Conservation (phyloP, 2,888 invertebrate species). For the Mesorhabditis sp. region DNA sequence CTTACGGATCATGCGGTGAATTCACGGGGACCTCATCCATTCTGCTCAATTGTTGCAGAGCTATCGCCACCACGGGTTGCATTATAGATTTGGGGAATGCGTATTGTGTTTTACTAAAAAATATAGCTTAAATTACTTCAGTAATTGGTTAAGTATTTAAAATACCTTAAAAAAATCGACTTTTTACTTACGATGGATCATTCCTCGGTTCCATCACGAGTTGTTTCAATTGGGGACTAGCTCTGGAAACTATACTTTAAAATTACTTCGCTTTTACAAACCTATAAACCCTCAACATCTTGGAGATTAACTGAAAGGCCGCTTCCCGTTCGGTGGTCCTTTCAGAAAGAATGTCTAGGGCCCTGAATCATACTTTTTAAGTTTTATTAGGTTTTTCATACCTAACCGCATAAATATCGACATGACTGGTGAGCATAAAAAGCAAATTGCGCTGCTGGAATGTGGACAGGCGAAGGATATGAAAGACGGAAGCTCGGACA, state of each 20-base stretch:
- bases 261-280: not conserved
- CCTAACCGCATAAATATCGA: constrained; percentile 39
- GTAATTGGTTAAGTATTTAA: not conserved
- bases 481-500: constrained; percentile 39
- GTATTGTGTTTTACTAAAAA: constrained; percentile 20
- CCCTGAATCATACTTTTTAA: constrained; percentile 63
- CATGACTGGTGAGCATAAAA: constrained; percentile 31
- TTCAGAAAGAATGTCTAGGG: constrained; percentile 81
- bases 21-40: not conserved
- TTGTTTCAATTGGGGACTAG: not conserved
- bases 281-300: constrained; percentile 63
- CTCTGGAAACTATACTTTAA: not conserved
- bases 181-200: not conserved
- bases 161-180: not conserved
- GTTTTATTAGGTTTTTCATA: not conserved
- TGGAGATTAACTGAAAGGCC: constrained; percentile 78
- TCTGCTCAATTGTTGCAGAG: constrained; percentile 16
- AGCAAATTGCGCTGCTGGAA: constrained; percentile 30
- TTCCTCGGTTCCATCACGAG: not conserved
- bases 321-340: constrained; percentile 80
- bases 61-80: constrained; percentile 44
- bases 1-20: constrained; percentile 13
- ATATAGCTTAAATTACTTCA: not conserved
- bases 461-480: constrained; percentile 27
- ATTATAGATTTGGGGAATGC: constrained; percentile 41